Evolutionary conservation across 2,888 invertebrate species (phyloP).

Genomic region (Pardosa pseudoannulata): DNA sequence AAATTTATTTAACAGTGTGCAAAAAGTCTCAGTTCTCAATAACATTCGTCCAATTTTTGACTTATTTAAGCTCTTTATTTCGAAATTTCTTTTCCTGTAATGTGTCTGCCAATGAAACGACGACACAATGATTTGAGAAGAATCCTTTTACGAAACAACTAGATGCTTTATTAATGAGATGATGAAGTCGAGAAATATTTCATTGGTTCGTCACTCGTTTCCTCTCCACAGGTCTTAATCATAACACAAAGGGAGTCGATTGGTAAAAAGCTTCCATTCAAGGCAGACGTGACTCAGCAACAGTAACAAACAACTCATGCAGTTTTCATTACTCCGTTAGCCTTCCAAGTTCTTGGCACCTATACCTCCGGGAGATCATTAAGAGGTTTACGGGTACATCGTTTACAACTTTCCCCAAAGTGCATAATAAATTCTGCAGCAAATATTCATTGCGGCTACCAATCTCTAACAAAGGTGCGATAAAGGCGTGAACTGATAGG

Average conservation of each 20-base stretch:
- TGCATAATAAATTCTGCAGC: conserved; percentile 38
- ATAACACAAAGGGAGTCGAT: not conserved
- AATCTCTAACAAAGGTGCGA: no score
- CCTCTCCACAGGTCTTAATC: not conserved
- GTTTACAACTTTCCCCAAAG: conserved; percentile 24
- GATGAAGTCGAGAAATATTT: not conserved
- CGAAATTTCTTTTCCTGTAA: no score
- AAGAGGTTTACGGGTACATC: conserved; percentile 31
- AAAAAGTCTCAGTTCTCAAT: no score
- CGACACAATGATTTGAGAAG: no score
- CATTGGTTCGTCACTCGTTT: not conserved
- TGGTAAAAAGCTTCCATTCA: not conserved
- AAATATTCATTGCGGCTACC: not conserved
- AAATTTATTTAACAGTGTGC: no score
- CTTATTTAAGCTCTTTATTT: no score
- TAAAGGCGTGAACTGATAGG: no score
- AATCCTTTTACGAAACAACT: not conserved
- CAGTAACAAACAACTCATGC: not conserved
- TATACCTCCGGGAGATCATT: conserved; percentile 42
- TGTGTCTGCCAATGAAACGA: no score
- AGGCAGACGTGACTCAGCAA: not conserved
- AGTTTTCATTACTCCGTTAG: not conserved
- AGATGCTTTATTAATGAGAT: not conserved
- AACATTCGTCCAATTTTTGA: no score
- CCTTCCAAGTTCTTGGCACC: conserved; percentile 1